These are phyloP conservation scores for Siphonodentalium dalli DNA, from an alignment of 2,888 invertebrate genomes.

Conservation along the genomic window DNA sequence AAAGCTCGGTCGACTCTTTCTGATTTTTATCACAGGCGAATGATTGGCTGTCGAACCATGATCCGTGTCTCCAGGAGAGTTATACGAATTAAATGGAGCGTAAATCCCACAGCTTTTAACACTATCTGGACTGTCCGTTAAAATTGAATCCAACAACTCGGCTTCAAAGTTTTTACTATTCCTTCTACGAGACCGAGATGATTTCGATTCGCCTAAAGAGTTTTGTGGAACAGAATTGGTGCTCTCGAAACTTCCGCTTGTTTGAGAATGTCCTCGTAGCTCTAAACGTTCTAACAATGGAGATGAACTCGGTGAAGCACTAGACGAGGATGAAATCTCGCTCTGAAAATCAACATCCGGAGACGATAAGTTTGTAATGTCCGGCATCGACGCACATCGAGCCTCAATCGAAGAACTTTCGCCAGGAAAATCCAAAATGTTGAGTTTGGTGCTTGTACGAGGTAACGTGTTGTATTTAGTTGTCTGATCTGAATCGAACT, in stretches of 20 bases:
- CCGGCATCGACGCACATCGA: conserved; percentile 36
- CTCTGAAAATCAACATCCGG: conserved; percentile 33
- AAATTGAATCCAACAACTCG: conserved; percentile 45
- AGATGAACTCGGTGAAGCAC: conserved; percentile 23
- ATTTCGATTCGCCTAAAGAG: too few relatives aligned
- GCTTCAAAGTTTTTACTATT: too few relatives aligned
- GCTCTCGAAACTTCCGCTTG: conserved; percentile 38
- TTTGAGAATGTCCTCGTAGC: conserved; percentile 49
- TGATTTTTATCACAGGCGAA: background rate
- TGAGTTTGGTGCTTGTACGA: conserved; percentile 41
- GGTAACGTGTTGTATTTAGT: conserved; percentile 43
- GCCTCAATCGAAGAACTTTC: conserved; percentile 41
- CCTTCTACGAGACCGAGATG: too few relatives aligned
- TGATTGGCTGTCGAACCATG: conserved; percentile 14
- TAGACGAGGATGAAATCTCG: conserved; percentile 31
- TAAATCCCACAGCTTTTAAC: conserved; percentile 52
- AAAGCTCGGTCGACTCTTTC: too few relatives aligned
- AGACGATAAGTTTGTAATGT: conserved; percentile 33
- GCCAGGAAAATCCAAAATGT: conserved; percentile 36
- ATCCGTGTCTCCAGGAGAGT: conserved; percentile 29
- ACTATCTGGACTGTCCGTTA: conserved; percentile 54
- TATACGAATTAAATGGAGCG: conserved; percentile 50
- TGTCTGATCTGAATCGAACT: conserved; percentile 30
- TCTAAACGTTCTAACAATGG: conserved; percentile 39
- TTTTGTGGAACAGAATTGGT: conserved; percentile 13